phyloP scores from a whole-genome alignment of 2,888 invertebrate species.

The Protodeltote pygarga region DNA sequence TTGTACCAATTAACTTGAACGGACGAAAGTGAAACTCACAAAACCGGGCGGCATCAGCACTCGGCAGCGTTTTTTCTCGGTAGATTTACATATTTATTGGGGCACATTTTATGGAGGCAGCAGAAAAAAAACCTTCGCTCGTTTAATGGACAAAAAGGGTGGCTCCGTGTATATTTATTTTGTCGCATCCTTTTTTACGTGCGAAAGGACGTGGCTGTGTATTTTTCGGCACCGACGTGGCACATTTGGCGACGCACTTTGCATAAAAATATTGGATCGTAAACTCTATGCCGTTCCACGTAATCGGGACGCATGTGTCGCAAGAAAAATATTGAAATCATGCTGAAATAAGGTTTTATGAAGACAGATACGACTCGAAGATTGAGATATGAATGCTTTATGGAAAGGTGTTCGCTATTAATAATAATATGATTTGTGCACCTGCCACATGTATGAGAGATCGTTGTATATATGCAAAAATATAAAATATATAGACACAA shows the following conservation, averaged over 20 bases:
- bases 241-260: constrained; percentile 86
- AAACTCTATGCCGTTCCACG: constrained; percentile 74
- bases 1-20: constrained; percentile 81
- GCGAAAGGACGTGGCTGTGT: constrained; percentile 80
- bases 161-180: constrained; percentile 85
- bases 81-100: constrained; percentile 87
- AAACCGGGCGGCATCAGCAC: constrained; percentile 63
- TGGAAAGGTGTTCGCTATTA: constrained; percentile 54
- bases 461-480: constrained; percentile 20
- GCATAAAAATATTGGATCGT: constrained; percentile 86
- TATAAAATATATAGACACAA: constrained; percentile 8
- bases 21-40: constrained; percentile 83
- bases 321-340: constrained; percentile 75
- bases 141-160: constrained; percentile 87
- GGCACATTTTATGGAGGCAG: constrained; percentile 84
- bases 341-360: constrained; percentile 76
- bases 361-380: constrained; percentile 64
- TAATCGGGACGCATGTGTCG: constrained; percentile 77
- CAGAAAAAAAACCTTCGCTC: constrained; percentile 79
- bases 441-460: constrained; percentile 51
- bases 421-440: constrained; percentile 60
- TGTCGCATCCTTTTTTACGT: constrained; percentile 86
- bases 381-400: constrained; percentile 73
- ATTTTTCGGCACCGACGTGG: constrained; percentile 76
- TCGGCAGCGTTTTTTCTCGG: constrained; percentile 71